These are phyloP conservation scores for Fregetta grallaria DNA, from an alignment of 2,113 vertebrate species.

Conservation along the genomic window DNA sequence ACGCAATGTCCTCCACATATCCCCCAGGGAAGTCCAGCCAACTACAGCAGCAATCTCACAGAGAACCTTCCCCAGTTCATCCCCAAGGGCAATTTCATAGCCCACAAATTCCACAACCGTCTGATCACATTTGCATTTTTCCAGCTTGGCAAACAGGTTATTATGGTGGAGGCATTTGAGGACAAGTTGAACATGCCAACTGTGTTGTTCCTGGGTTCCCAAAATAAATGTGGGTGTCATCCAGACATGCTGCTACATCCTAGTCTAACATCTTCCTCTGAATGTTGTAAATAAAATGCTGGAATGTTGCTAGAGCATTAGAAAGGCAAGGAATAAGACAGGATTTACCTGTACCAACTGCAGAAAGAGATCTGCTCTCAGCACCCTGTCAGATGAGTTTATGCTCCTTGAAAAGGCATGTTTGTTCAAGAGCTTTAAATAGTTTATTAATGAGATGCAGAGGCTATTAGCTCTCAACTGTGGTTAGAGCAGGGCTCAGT, in stretches of 20 bases:
- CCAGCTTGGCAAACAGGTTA: constrained; percentile 64
- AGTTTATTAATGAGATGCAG: constrained; percentile 29
- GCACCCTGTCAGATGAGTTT: neutral
- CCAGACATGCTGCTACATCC: constrained; percentile 51
- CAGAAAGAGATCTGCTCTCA: neutral
- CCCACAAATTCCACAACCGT: constrained; percentile 50
- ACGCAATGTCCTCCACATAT: neutral
- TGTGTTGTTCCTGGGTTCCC: constrained; percentile 37
- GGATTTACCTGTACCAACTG: constrained; percentile 50
- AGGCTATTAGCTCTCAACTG: neutral
- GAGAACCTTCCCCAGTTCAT: constrained; percentile 36
- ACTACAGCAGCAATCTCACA: constrained; percentile 3
- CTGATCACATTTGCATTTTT: constrained; percentile 64
- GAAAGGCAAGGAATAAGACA: constrained; percentile 41
- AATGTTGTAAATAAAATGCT: constrained; percentile 54
- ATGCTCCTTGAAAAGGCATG: constrained; percentile 1
- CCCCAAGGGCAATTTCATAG: constrained; percentile 45
- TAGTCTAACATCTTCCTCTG: constrained; percentile 42
- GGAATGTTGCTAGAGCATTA: constrained; percentile 50
- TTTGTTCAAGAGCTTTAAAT: constrained; percentile 46
- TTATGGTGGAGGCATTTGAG: constrained; percentile 57
- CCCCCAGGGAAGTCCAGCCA: neutral
- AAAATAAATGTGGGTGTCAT: constrained; percentile 63
- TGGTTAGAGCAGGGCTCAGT: neutral
- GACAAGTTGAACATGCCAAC: constrained; percentile 55